Base-by-base conservation (phyloP, 2,888 invertebrate species). In the Hemicrepidius hirtus region DNA sequence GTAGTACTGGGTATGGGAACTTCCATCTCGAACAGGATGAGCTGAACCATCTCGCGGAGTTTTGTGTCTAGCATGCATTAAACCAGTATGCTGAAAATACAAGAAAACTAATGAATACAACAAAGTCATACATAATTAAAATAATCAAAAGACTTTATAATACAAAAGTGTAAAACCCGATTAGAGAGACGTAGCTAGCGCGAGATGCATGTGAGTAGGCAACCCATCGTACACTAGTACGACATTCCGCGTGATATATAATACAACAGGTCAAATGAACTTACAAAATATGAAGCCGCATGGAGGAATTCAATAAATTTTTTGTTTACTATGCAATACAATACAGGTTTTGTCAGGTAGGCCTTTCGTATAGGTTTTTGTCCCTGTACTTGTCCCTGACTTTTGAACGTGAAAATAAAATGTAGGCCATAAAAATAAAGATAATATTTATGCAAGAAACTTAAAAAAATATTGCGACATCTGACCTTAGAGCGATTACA, bases 1-100 rank as follows among this genome's bases (percentile, higher is more conserved):
- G 83, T 93, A 93, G 85, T 93, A 93, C 90, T 92, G 87, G 32
- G 85, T 86, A 74, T 85, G 84, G 9, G 86, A 86, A 80, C 91
- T 91, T 57, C 92, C 92, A 77, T 86, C 87, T 50, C 76, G 90
- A 84, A 86, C 92, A 3, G 91, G 91, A 87, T 93, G 93, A 0
- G 93, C 93, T 0, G 93, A 93, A 10, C 93, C 93, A 81, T 93
- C 93, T 80, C 88, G 88, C 46, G 89, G 87, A 57, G 87, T 85
- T 76, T 84, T 85, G 67, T 81, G 82, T 73, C 85, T 84, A 50
- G 85, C 82, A 57, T 88, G 88, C 85, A 88, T 87, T 66, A 89
- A 82, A 44, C 86, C 86, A 10, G 89, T 88, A 78, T 89, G 88
- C 89, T 89, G 80, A 69, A 84, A 83, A 67, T 80, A 6, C 6